Evolutionary conservation across 2,797 vertebrate genomes (phyloP).

Genomic region (Pangasius mekongensis): DNA sequence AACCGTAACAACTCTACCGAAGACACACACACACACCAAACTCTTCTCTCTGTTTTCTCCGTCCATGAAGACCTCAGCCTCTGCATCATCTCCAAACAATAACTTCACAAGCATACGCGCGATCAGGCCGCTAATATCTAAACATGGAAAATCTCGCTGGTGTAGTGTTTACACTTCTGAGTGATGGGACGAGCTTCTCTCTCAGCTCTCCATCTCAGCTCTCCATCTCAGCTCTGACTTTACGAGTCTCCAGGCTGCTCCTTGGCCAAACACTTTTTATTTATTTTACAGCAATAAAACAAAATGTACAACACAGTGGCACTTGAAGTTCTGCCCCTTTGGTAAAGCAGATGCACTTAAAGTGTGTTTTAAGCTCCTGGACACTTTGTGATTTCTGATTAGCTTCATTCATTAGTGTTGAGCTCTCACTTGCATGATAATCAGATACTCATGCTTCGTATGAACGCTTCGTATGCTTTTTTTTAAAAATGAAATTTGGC

Average conservation of each 20-base stretch:
- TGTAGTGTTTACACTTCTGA: not conserved
- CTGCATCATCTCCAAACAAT: not conserved
- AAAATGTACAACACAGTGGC: not conserved
- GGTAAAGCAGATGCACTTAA: not conserved
- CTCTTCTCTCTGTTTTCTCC: not conserved
- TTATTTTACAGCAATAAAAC: not conserved
- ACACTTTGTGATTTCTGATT: not conserved
- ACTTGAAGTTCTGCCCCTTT: not conserved
- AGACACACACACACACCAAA: not conserved
- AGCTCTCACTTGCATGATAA: not conserved
- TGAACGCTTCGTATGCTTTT: not conserved
- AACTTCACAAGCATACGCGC: not conserved
- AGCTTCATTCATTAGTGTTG: no score
- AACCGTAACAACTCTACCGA: not conserved
- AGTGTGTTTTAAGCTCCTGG: not conserved
- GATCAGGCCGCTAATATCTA: not conserved
- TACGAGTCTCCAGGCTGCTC: not conserved
- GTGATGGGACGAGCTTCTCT: not conserved
- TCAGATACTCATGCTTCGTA: no score
- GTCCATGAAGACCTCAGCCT: not conserved
- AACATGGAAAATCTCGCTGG: not conserved
- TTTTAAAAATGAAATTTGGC: no score
- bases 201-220: not conserved
- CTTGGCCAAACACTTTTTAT: not conserved
- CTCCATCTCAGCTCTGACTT: not conserved